phyloP scores from a whole-genome alignment of 2,888 invertebrate species.

The Eulithis testata region DNA sequence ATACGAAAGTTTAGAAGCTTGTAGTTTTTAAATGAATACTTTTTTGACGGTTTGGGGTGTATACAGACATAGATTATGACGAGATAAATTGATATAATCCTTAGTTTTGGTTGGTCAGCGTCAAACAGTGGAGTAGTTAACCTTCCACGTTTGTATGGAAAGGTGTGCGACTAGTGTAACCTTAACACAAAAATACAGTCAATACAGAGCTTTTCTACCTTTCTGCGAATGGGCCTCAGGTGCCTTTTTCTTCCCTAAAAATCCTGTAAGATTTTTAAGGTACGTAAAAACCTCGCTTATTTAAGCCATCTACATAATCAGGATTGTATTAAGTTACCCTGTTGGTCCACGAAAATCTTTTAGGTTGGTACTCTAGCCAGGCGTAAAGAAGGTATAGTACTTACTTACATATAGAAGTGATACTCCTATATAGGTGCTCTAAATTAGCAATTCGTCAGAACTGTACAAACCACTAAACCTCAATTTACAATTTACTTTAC shows the following conservation, averaged over 20 bases:
- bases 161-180: too few species aligned
- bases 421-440: background rate
- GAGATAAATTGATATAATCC: too few species aligned
- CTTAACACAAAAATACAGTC: background rate
- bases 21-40: too few species aligned
- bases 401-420: slow-evolving; percentile 16
- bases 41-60: too few species aligned
- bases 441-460: background rate
- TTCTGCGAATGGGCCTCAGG: slow-evolving; percentile 7
- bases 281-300: slow-evolving; percentile 22
- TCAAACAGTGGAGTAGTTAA: too few species aligned
- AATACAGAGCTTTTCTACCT: background rate
- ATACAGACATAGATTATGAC: too few species aligned
- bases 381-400: background rate
- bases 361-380: slow-evolving; percentile 3
- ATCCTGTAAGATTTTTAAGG: slow-evolving; percentile 11
- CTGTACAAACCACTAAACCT: too few species aligned
- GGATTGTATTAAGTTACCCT: slow-evolving; percentile 29
- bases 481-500: too few species aligned
- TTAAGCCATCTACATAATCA: slow-evolving; percentile 30
- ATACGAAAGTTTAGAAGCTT: too few species aligned
- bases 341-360: slow-evolving; percentile 32
- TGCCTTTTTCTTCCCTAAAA: background rate
- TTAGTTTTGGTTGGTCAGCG: too few species aligned
- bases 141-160: too few species aligned